Conservation (phyloP, 1,140 invertebrate genomes). For the Diachasma alloeum region DNA sequence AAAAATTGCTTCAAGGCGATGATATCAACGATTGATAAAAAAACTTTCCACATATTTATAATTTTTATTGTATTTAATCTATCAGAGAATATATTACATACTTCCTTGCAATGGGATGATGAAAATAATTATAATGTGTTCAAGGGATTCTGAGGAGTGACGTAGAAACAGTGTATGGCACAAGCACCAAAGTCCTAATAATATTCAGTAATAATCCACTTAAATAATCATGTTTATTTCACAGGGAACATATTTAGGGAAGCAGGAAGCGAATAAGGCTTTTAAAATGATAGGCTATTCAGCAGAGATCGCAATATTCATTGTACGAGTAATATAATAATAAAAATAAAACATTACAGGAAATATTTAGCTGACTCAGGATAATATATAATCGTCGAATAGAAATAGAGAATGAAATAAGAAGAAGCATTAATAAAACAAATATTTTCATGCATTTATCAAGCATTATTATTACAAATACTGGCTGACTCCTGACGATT, state of each 20-base stretch:
- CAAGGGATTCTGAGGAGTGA: neutral
- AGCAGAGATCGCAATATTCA: constrained; percentile 31
- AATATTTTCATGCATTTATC: constrained; percentile 79
- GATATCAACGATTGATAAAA: neutral
- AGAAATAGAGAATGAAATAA: constrained; percentile 67
- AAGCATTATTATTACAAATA: constrained; percentile 87
- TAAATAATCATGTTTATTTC: constrained; percentile 22
- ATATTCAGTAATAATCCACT: constrained; percentile 1
- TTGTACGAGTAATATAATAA: constrained; percentile 32
- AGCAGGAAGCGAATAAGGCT: constrained; percentile 36
- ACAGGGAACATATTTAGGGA: constrained; percentile 35
- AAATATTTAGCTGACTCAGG: constrained; percentile 31
- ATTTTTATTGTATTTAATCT: neutral
- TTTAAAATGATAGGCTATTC: constrained; percentile 32
- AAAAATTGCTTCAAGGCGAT: neutral
- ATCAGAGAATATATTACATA: neutral
- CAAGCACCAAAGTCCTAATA: constrained; percentile 22
- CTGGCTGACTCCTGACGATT: constrained; percentile 70
- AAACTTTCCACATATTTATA: constrained; percentile 7
- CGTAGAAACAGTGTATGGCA: neutral
- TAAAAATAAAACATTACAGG: constrained; percentile 32
- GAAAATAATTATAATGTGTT: neutral
- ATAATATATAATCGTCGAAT: constrained; percentile 28
- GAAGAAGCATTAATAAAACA: constrained; percentile 83
- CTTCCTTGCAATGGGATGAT: neutral